These are phyloP conservation scores for Pagrus major DNA, from an alignment of 2,113 vertebrate species.

Conservation along the genomic window DNA sequence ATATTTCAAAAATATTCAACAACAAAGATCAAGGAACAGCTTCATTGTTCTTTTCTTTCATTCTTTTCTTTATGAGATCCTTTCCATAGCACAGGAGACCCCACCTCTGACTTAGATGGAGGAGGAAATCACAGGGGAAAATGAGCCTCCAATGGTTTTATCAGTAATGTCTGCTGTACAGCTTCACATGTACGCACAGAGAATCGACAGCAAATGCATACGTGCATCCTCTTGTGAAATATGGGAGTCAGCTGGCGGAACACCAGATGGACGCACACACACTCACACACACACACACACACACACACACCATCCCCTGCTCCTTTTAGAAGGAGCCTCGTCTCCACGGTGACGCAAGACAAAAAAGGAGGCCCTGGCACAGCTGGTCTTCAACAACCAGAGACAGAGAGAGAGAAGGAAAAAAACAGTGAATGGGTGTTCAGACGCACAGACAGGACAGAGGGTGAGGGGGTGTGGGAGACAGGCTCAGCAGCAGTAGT, in stretches of 20 bases:
- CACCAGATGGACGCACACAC: conserved; percentile 58
- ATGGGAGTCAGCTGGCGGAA: conserved; percentile 56
- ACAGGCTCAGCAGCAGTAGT: conserved; percentile 46
- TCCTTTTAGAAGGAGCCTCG: conserved; percentile 59
- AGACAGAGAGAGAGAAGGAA: conserved; percentile 16
- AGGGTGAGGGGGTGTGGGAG: conserved; percentile 66
- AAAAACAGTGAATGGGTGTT: conserved; percentile 54
- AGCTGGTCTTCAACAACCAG: conserved; percentile 73
- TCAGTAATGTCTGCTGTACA: background rate
- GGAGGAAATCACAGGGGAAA: background rate
- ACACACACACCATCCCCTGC: conserved; percentile 34
- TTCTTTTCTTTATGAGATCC: conserved; percentile 18
- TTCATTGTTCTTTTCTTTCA: conserved; percentile 45
- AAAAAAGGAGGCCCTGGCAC: conserved; percentile 77
- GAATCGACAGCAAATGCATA: conserved; percentile 11
- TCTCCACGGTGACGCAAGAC: conserved; percentile 79
- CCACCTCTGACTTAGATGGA: background rate
- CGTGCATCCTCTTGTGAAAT: conserved; percentile 17
- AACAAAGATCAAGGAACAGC: conserved; percentile 16
- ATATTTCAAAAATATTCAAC: conserved; percentile 16
- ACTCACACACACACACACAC: conserved; percentile 46
- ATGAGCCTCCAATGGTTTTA: background rate
- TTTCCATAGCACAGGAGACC: conserved; percentile 7
- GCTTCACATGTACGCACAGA: background rate
- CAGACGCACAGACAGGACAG: conserved; percentile 61